These are phyloP conservation scores for Furcifer pardalis DNA, from an alignment of 2,797 vertebrate species.

Conservation along the genomic window DNA sequence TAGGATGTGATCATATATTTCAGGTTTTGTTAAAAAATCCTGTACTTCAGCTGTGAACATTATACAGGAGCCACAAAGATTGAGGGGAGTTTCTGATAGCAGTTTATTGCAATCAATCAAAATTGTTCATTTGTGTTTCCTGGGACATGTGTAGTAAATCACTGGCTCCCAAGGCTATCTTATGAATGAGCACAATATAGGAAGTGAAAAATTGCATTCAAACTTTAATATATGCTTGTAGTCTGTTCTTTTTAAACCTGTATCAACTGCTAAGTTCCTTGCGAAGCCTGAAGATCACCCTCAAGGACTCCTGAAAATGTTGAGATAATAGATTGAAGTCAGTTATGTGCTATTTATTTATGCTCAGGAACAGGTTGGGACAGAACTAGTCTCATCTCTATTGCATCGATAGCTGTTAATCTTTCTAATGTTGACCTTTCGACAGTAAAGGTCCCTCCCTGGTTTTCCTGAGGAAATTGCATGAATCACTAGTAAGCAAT, in stretches of 20 bases:
- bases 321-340: background rate
- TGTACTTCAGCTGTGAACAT: conserved; percentile 49
- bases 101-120: conserved; percentile 56
- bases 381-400: too few species aligned
- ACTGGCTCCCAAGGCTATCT: conserved; percentile 56
- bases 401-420: background rate
- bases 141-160: conserved; percentile 56
- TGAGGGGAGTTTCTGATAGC: conserved; percentile 47
- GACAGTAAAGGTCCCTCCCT: background rate
- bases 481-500: background rate
- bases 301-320: background rate
- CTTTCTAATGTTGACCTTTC: background rate
- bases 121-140: conserved; percentile 46
- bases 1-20: conserved; percentile 2
- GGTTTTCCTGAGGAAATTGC: background rate
- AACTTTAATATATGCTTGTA: conserved; percentile 31
- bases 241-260: background rate
- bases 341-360: conserved; percentile 3
- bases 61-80: conserved; percentile 43
- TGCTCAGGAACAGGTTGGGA: background rate
- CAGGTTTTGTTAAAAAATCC: conserved; percentile 43
- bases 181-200: conserved; percentile 39
- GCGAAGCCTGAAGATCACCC: background rate
- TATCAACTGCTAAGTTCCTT: background rate
- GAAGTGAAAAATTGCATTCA: conserved; percentile 27